phyloP scores from a whole-genome alignment of 2,797 vertebrate species.

The Kryptolebias ocellatus region DNA sequence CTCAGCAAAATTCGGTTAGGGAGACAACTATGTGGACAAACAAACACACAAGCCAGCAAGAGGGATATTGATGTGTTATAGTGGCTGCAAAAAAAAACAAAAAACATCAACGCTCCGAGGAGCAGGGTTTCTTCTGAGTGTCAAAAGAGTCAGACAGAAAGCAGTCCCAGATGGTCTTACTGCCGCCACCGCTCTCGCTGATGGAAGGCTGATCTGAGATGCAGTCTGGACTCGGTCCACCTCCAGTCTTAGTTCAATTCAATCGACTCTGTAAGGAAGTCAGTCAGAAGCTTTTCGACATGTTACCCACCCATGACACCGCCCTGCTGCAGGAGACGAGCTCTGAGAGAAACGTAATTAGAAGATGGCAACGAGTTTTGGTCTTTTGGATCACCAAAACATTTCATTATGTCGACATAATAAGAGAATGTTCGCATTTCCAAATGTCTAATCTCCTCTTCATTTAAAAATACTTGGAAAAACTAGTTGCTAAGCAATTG shows the following conservation, averaged over 20 bases:
- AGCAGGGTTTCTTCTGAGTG: conserved; percentile 25
- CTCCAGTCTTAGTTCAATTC: conserved; percentile 41
- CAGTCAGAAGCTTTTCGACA: conserved; percentile 57
- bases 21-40: conserved; percentile 39
- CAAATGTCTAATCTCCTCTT: too few relatives aligned
- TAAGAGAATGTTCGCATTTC: too few relatives aligned
- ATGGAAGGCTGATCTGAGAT: conserved; percentile 52
- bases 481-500: too few relatives aligned
- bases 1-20: conserved; percentile 31
- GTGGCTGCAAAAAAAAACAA: conserved; percentile 17
- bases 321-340: conserved; percentile 12
- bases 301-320: conserved; percentile 43
- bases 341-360: background rate
- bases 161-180: conserved; percentile 39
- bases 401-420: background rate
- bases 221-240: conserved; percentile 46
- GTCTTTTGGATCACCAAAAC: conserved; percentile 7
- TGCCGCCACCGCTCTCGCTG: conserved; percentile 26
- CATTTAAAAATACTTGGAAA: too few relatives aligned
- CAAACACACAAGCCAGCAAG: conserved; percentile 21
- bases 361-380: conserved; percentile 5
- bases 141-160: conserved; percentile 43
- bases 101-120: conserved; percentile 23
- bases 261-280: conserved; percentile 42
- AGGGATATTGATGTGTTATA: conserved; percentile 33